Evolutionary conservation across 1,140 invertebrate genomes (phyloP).

Genomic region (Pseudomyrmex flavicornis): DNA sequence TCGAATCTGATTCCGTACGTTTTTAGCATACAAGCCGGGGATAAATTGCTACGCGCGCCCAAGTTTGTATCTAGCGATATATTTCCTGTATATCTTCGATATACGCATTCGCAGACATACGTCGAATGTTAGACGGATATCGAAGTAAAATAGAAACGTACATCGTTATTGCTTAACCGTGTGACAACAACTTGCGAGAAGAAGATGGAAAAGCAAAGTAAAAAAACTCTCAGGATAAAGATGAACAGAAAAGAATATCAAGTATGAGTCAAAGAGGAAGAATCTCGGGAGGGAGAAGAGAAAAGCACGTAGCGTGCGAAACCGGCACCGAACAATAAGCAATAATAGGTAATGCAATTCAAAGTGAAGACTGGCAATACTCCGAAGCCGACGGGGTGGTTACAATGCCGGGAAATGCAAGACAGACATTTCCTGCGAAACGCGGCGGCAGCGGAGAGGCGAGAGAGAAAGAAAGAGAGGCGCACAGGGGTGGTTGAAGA

Average conservation of each 20-base stretch:
- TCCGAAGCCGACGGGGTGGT: constrained; percentile 71
- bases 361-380: constrained; percentile 81
- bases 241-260: constrained; percentile 22
- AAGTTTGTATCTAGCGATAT: background rate
- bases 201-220: background rate
- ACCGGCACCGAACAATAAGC: constrained; percentile 80
- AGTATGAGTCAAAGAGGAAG: constrained; percentile 56
- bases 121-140: too few species aligned
- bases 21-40: constrained; percentile 66
- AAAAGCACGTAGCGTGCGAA: constrained; percentile 62
- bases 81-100: too few species aligned
- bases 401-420: constrained; percentile 81
- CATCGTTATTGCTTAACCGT: background rate
- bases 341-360: constrained; percentile 83
- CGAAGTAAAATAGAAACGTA: background rate
- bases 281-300: constrained; percentile 43
- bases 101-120: too few species aligned
- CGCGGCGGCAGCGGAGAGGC: constrained; percentile 43
- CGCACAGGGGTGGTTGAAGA: constrained; percentile 46
- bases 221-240: background rate
- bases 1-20: constrained; percentile 67
- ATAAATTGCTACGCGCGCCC: constrained; percentile 55
- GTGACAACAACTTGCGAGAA: background rate
- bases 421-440: constrained; percentile 79
- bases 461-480: constrained; percentile 6